These are phyloP conservation scores for Syrrhaptes paradoxus DNA, from an alignment of 2,113 vertebrate genomes.

Conservation along the genomic window DNA sequence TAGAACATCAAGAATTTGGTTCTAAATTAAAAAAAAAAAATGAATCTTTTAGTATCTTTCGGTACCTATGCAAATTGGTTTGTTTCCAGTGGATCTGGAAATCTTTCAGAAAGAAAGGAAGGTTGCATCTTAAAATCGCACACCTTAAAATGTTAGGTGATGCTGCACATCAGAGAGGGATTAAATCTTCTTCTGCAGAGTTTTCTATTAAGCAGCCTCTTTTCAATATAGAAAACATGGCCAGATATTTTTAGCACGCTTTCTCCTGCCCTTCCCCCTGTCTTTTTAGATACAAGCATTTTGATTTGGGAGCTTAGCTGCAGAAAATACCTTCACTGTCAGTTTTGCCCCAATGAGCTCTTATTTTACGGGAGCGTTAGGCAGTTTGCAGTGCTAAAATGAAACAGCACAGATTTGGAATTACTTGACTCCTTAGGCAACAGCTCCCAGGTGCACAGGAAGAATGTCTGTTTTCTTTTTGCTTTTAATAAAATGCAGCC, in stretches of 20 bases:
- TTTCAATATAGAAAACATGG: neutral
- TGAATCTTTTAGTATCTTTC: neutral
- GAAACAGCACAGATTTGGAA: neutral
- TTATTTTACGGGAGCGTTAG: neutral
- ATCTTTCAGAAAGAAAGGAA: neutral
- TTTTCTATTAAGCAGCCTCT: neutral
- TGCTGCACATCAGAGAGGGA: neutral
- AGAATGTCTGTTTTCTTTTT: neutral
- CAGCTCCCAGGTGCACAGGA: neutral
- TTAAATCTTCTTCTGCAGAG: neutral
- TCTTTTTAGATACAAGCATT: neutral
- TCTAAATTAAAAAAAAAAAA: neutral
- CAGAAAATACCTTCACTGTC: neutral
- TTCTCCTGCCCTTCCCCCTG: neutral
- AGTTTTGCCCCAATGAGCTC: neutral
- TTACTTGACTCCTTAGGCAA: neutral
- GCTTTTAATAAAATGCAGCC: neutral
- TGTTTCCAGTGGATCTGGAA: neutral
- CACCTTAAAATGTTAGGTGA: neutral
- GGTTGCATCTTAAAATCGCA: neutral
- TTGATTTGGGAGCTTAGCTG: neutral
- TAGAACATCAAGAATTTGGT: neutral
- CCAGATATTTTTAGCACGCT: neutral
- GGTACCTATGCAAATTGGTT: neutral
- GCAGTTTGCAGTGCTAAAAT: neutral